Conservation (phyloP, 2,888 invertebrate genomes). For the Perithous albicinctus region DNA sequence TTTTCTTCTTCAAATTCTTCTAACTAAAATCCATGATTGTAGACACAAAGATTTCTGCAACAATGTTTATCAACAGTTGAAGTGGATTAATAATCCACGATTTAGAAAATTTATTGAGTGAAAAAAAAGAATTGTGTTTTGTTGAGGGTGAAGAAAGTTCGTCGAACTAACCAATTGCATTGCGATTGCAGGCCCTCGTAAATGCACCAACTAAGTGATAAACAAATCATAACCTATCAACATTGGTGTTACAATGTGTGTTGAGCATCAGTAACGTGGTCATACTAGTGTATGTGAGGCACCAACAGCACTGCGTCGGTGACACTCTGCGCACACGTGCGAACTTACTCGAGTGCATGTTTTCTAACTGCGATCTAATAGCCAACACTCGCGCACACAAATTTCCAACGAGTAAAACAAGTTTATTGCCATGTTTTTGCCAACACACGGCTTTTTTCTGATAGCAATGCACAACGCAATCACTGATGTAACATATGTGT, state of each 20-base stretch:
- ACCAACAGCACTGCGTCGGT: conserved; percentile 21
- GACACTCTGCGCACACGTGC: conserved; percentile 49
- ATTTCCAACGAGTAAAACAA: neutral
- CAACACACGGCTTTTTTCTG: neutral
- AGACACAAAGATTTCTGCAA: neutral
- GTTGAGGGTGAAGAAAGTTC: conserved; percentile 6
- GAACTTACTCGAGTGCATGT: conserved; percentile 12
- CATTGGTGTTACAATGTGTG: conserved; percentile 22
- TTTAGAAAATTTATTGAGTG: neutral
- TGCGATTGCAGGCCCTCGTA: conserved; percentile 30
- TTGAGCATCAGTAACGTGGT: conserved; percentile 5
- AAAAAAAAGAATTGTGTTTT: neutral
- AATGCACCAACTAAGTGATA: conserved; percentile 45
- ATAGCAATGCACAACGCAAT: neutral
- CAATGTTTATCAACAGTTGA: neutral
- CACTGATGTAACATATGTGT: neutral
- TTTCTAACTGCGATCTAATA: conserved; percentile 2
- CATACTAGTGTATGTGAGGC: neutral
- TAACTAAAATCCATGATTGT: conserved; percentile 38
- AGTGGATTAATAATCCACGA: conserved; percentile 14
- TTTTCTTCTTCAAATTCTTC: too few relatives aligned
- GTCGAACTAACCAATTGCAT: conserved; percentile 34
- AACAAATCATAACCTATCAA: conserved; percentile 63
- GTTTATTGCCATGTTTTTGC: neutral
- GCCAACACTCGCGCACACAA: neutral